Evolutionary conservation across 37 sponge, comb jelly and placozoan genomes (phyloP), one percentile per base, ranked within the genome.

Genomic region (Mnemiopsis leidyi): DNA sequence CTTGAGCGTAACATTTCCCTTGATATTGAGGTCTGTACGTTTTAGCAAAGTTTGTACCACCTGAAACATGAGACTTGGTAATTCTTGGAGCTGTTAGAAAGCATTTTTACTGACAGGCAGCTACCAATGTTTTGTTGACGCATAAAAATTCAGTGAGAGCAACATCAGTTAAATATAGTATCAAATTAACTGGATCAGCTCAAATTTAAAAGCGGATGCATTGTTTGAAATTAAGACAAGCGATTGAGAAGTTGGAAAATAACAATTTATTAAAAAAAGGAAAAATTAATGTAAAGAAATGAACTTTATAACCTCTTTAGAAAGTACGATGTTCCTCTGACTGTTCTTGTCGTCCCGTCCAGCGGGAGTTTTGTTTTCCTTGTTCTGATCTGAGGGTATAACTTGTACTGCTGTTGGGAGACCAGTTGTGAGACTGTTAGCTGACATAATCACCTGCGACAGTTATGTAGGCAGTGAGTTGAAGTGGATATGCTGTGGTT

Each of bases 401-500:
- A 85, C 90, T 33, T 85, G 90, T 39, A 85, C 40, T 13, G 90
- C 23, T 7, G 61, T 85, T 0, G 61, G 61, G 3, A 28, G 1
- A 3, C 90, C 90, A 23, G 90, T 40, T 26, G 33, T 35, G 3
- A 85, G 36, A 21, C 90, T 85, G 7, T 25, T 85, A 0, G 90
- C 90, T 38, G 90, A 85, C 61, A 85, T 35, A 21, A 85, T 85
- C 25, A 85, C 90, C 75, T 71, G 75, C 3, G n/a, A n/a, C n/a
- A n/a, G n/a, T n/a, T n/a, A n/a, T n/a, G n/a, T n/a, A n/a, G n/a
- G n/a, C n/a, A n/a, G n/a, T n/a, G n/a, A n/a, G n/a, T n/a, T n/a
- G n/a, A n/a, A n/a, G n/a, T n/a, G n/a, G n/a, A n/a, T n/a, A n/a
- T n/a, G n/a, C n/a, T n/a, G n/a, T n/a, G n/a, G n/a, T n/a, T n/a